phyloP scores from a whole-genome alignment of 2,888 invertebrate species.

The Biston stratarius region DNA sequence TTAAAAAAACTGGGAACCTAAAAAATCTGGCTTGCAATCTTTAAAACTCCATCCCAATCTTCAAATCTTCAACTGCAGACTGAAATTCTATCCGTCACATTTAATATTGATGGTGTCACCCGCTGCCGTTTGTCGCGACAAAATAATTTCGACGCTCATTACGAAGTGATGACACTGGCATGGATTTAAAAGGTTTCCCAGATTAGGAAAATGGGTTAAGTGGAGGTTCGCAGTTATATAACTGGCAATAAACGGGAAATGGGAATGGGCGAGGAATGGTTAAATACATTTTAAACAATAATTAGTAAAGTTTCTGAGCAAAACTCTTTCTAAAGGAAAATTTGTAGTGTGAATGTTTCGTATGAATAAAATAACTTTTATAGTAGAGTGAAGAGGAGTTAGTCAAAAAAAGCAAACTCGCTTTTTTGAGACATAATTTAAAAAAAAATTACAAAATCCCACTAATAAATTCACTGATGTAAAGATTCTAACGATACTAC shows the following conservation, averaged over 20 bases:
- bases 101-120: constrained; percentile 34
- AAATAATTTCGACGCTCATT: constrained; percentile 36
- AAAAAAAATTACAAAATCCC: constrained; percentile 39
- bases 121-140: constrained; percentile 24
- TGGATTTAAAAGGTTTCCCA: constrained; percentile 37
- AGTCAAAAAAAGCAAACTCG: too few relatives aligned
- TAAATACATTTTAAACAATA: constrained; percentile 17
- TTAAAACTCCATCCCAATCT: neutral
- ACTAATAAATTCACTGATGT: too few relatives aligned
- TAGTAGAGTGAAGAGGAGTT: too few relatives aligned
- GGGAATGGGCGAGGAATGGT: constrained; percentile 12
- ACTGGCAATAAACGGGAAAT: constrained; percentile 28
- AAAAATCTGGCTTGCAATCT: too few relatives aligned
- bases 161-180: constrained; percentile 36
- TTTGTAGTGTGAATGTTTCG: constrained; percentile 31
- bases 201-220: constrained; percentile 38
- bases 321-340: constrained; percentile 12
- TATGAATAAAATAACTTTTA: constrained; percentile 20
- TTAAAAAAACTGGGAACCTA: too few relatives aligned
- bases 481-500: too few relatives aligned
- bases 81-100: constrained; percentile 24
- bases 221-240: constrained; percentile 24
- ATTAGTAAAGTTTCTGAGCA: constrained; percentile 10
- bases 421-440: too few relatives aligned
- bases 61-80: neutral